phyloP scores from a whole-genome alignment of 2,888 invertebrate genomes.

The Luffia ferchaultella region DNA sequence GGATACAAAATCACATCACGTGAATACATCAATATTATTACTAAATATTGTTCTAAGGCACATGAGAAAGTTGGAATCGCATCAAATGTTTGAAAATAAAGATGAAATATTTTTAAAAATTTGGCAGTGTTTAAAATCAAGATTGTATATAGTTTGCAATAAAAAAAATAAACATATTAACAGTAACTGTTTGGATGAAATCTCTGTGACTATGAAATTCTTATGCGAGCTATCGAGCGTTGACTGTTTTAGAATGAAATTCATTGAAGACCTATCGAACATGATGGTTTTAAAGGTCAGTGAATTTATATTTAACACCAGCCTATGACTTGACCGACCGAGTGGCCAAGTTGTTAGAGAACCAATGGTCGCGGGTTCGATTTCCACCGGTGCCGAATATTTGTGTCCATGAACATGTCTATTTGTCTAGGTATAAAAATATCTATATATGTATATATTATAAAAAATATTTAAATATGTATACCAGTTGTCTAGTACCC shows the following conservation, averaged over 20 bases:
- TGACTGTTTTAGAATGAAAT: constrained; percentile 32
- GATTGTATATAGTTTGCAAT: constrained; percentile 25
- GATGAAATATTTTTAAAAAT: constrained; percentile 36
- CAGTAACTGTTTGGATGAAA: constrained; percentile 29
- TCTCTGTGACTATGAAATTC: constrained; percentile 35
- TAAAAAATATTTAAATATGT: too few relatives aligned
- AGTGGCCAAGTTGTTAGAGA: too few relatives aligned
- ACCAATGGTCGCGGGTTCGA: too few relatives aligned
- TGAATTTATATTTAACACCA: too few relatives aligned
- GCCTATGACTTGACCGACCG: too few relatives aligned
- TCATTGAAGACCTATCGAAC: constrained; percentile 32
- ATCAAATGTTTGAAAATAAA: constrained; percentile 35
- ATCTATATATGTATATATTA: too few relatives aligned
- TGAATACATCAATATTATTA: constrained; percentile 39
- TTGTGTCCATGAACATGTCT: too few relatives aligned
- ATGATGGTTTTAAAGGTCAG: constrained; percentile 40
- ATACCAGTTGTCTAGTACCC: too few relatives aligned
- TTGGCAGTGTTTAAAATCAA: constrained; percentile 34
- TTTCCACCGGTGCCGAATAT: too few relatives aligned
- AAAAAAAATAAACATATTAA: constrained; percentile 18
- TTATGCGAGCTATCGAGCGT: constrained; percentile 39
- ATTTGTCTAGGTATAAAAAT: too few relatives aligned
- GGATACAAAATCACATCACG: constrained; percentile 32
- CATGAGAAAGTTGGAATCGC: constrained; percentile 43
- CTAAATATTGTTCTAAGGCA: constrained; percentile 37